Percentiles rank a stretch among this genome's conserved stretches.
Conservation (phyloP, 2,888 invertebrate species). For the Pachydiplax longipennis region DNA sequence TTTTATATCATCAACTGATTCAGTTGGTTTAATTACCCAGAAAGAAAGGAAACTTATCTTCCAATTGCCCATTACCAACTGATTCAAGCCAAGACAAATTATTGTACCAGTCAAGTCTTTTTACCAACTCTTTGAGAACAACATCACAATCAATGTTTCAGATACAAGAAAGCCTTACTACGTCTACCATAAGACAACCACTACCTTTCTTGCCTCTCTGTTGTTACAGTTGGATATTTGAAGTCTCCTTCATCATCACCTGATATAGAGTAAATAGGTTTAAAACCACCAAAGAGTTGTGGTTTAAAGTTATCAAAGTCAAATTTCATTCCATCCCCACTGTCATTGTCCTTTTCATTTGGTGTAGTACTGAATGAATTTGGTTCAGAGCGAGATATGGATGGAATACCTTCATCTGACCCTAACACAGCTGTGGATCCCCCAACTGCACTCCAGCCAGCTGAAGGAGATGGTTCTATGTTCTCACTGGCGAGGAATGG, state of each 20-base stretch:
- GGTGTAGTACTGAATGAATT: neutral
- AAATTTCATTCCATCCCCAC: slow-evolving; percentile 58
- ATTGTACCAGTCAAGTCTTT: neutral
- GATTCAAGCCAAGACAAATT: slow-evolving; percentile 4
- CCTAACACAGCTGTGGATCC: slow-evolving; percentile 46
- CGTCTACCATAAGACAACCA: neutral
- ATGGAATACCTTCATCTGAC: slow-evolving; percentile 34
- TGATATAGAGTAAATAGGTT: slow-evolving; percentile 63
- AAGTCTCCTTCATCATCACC: slow-evolving; percentile 48
- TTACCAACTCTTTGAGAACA: neutral
- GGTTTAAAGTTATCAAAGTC: slow-evolving; percentile 74
- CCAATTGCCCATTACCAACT: slow-evolving; percentile 5
- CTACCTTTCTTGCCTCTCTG: slow-evolving; percentile 32
- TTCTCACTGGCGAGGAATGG: slow-evolving; percentile 66
- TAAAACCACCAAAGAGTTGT: slow-evolving; percentile 72
- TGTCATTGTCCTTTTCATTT: neutral
- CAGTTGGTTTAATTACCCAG: neutral
- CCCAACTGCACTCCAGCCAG: slow-evolving; percentile 68
- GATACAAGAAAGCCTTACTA: neutral
- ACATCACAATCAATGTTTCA: neutral
- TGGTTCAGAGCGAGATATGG: neutral
- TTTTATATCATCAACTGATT: neutral
- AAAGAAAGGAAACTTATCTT: slow-evolving; percentile 2
- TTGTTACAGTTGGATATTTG: neutral
- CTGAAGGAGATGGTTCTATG: slow-evolving; percentile 63